Base-by-base conservation (phyloP, 2,888 invertebrate species). In the Coecobrya sp. region DNA sequence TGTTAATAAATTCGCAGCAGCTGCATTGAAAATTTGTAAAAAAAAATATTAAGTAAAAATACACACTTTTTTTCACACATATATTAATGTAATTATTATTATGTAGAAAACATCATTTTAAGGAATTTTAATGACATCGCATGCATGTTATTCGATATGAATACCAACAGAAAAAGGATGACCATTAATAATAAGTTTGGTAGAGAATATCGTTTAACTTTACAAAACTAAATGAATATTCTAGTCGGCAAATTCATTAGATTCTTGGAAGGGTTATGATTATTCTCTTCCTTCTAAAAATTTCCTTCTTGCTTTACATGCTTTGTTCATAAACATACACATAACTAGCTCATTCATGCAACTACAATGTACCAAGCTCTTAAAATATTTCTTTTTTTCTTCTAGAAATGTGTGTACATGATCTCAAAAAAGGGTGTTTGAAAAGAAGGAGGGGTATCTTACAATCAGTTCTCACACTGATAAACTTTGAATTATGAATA, bases 391-490 rank as follows among this genome's bases (percentile, higher is more conserved):
- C 1, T n/a, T 55, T 55, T 3, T 19, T 55, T n/a, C n/a, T 19
- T n/a, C 7, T 19, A 1, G 8, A 19, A 1, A 55, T 1, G 2
- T 55, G 19, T 19, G 13, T 19, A 55, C 19, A 22, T 10, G 45
- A 76, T 76, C 49, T 76, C 22, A 82, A 62, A 82, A 73, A 22
- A 36, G 62, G 82, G 62, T 59, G 70, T 68, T 85, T 16, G 49
- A 70, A 70, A 49, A 68, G 52, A 49, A 49, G 68, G 36, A 16
- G 65, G 76, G 30, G 82, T 89, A 82, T 82, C 81, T 82, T 7
- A 82, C 49, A 42, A 89, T 89, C 89, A 84, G 82, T 89, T 89
- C 89, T 84, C 89, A 89, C 89, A 89, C 89, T 89, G 89, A 89
- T 89, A 89, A 89, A 89, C 65, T 55, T 73, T 89, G 89, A 89